phyloP scores from a whole-genome alignment of 2,113 vertebrate genomes.

The Podarcis cretensis region DNA sequence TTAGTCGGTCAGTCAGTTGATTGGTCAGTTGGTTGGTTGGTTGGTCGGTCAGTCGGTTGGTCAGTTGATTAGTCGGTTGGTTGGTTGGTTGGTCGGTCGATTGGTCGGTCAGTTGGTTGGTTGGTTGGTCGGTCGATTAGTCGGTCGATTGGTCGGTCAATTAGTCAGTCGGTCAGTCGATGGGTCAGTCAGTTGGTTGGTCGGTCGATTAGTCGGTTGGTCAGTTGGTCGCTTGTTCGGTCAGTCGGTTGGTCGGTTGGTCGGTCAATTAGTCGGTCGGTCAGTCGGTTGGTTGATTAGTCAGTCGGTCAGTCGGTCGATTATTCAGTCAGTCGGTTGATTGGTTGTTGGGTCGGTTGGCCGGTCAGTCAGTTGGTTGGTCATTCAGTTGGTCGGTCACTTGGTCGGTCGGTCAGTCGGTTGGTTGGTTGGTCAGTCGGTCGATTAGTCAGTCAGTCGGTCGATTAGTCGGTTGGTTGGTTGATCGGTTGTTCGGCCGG shows the following conservation, averaged over 20 bases:
- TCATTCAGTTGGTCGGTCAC: fast-evolving
- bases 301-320: too few relatives aligned
- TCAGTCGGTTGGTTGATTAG: fast-evolving
- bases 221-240: too few relatives aligned
- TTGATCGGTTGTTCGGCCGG: too few relatives aligned
- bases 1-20: fast-evolving
- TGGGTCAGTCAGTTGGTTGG: fast-evolving
- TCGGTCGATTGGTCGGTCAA: too few relatives aligned
- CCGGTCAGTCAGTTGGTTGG: fast-evolving
- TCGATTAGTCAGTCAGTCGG: too few relatives aligned
- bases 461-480: too few relatives aligned
- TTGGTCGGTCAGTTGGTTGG: too few relatives aligned
- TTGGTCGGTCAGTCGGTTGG: fast-evolving
- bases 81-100: fast-evolving
- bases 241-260: fast-evolving
- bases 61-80: fast-evolving
- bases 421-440: fast-evolving
- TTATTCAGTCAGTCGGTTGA: fast-evolving
- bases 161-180: too few relatives aligned
- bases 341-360: too few relatives aligned
- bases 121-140: too few relatives aligned
- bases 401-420: fast-evolving
- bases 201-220: too few relatives aligned
- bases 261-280: fast-evolving
- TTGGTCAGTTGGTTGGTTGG: fast-evolving